Base-by-base conservation (phyloP, 92 coral and sea anemone genomes). In the Actinostola sp. region DNA sequence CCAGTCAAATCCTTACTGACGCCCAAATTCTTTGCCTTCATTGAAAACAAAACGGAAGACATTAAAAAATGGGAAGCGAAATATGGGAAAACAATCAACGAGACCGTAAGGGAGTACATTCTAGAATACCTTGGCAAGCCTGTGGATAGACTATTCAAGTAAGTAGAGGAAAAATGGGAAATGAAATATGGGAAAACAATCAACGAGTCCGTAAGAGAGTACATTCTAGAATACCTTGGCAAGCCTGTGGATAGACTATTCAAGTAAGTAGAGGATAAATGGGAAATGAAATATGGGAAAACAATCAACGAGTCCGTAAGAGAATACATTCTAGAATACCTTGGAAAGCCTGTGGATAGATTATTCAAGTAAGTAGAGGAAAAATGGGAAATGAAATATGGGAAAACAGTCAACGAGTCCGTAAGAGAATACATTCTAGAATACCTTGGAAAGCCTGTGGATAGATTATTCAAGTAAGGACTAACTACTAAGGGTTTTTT, bases 321-420 rank as follows among this genome's bases (percentile, higher is more conserved):
- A 41, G 88, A 78, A 61, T 73, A 48, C 49, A 71, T 90, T 15
- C 54, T 83, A 29, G 73, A 83, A 28, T 86, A 63, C 65, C 67
- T 93, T 42, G 96, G 93, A 17, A 75, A 81, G 53, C 82, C 96
- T 0, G 56, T 93, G 17, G 46, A 77, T 14, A 55, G 64, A 11
- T 69, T 90, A 23, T 80, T 83, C 65, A 77, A 82, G 98, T 90
- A 87, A 50, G 76, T n/a, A n/a, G n/a, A n/a, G n/a, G n/a, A n/a
- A n/a, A 63, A 76, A 32, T 90, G 96, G 96, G 36, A 84, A 74
- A 17, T 72, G 7, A 62, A 81, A 16, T 63, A 83, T 32, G 83
- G 87, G 10, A 87, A 87, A 63, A 54, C 93, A 15, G 88, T 90
- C 14, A 84, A 87, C 73, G 96, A 90, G 58, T 79, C 98, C 11